Base-by-base conservation (phyloP, 2,797 vertebrate species). In the Microchirus variegatus region DNA sequence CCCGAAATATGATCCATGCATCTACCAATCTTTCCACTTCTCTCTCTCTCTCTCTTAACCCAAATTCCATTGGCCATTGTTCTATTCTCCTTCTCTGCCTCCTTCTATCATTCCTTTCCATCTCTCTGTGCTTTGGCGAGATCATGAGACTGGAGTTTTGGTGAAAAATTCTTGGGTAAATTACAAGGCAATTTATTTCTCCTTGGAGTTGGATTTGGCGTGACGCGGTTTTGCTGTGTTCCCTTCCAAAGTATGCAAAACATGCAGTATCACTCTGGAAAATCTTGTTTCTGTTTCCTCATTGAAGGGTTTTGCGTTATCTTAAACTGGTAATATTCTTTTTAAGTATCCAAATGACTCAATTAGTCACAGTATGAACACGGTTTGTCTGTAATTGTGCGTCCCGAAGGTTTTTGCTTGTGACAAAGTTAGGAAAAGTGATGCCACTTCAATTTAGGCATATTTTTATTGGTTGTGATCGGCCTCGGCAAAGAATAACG, bases 131-230 rank as follows among this genome's bases (percentile, higher is more conserved):
- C 16, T 61, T 41, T 51, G 48, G 13, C 3, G 38, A 53, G 10
- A 38, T 17, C 37, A 60, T 6, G 1, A 61, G 17, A 17, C n/a
- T 46, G 5, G 9, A 49, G 48, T 58, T 57, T 50, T 35, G 31
- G 40, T 46, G 58, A 48, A 45, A 17, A 10, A 59, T 38, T 26
- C 14, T 51, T 53, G 3, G 0, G 5, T 50, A 38, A 50, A 54
- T 54, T 43, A 56, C 11, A 7, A 57, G 47, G 49, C 36, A 14
- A 57, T 57, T 59, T 17, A 53, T 56, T 43, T 57, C 36, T 58
- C 16, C 9, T 26, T 17, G 2, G 19, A 18, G 22, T 11, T 45
- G 50, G 14, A 19, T 48, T 53, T 48, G 36, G 2, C 18, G 9
- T 10, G 45, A 54, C 1, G n/a, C 11, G 15, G 10, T 38, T 49